Evolutionary conservation across 1,140 invertebrate species (phyloP).

Genomic region (Myzus persicae): DNA sequence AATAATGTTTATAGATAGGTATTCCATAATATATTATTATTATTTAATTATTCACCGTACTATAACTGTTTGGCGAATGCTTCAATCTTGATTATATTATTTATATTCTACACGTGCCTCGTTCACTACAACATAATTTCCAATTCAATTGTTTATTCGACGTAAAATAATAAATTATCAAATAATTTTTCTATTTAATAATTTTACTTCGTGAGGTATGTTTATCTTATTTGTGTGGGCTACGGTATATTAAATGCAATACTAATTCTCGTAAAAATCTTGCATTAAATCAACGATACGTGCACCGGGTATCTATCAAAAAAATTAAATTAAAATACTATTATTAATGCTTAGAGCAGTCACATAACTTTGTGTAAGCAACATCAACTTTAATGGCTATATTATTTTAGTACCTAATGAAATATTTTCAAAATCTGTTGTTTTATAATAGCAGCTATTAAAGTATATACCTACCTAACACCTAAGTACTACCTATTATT

Average conservation of each 20-base stretch:
- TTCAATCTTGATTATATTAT: not conserved
- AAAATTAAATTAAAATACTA: not conserved
- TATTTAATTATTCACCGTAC: not conserved
- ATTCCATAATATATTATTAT: no score
- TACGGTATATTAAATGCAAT: not conserved
- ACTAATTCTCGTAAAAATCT: not conserved
- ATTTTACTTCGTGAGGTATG: not conserved
- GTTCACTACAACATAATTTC: not conserved
- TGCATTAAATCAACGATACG: not conserved
- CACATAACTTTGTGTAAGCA: not conserved
- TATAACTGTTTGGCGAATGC: not conserved
- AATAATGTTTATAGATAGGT: no score
- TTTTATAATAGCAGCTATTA: not conserved
- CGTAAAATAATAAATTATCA: no score
- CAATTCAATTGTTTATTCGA: no score
- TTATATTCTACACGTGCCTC: not conserved
- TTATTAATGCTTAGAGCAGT: not conserved
- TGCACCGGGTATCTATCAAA: not conserved
- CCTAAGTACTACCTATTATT: not conserved
- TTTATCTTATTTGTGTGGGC: not conserved
- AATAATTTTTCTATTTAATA: not conserved
- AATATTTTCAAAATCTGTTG: not conserved
- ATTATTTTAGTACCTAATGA: not conserved
- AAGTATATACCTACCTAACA: not conserved
- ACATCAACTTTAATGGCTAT: not conserved